Percentiles rank a stretch among this genome's conserved stretches.
Conservation (phyloP, 2,113 vertebrate species). For the Enhydra lutris region DNA sequence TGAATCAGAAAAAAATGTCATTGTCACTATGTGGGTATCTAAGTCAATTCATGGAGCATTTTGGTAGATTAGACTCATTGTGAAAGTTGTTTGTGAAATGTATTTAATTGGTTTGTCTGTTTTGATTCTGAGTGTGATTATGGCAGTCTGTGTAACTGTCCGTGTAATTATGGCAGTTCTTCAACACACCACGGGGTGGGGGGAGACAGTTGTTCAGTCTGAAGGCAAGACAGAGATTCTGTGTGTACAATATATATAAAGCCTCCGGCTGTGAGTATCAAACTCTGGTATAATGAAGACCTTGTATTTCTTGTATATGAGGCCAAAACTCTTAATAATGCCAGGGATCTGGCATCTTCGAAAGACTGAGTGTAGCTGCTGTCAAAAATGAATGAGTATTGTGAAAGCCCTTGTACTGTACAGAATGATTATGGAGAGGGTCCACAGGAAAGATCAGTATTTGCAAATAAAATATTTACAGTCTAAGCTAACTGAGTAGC, state of each 20-base stretch:
- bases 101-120: constrained; percentile 62
- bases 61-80: constrained; percentile 29
- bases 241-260: constrained; percentile 70
- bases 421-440: constrained; percentile 36
- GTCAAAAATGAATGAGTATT: constrained; percentile 77
- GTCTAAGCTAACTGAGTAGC: not conserved
- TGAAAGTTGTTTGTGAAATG: constrained; percentile 60
- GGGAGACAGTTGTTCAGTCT: constrained; percentile 63
- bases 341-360: constrained; percentile 62
- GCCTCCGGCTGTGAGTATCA: constrained; percentile 69
- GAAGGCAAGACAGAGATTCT: constrained; percentile 70
- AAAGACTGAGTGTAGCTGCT: constrained; percentile 65
- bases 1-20: constrained; percentile 14
- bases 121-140: constrained; percentile 58
- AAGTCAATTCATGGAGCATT: constrained; percentile 27
- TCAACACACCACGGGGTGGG: not conserved
- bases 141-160: constrained; percentile 36
- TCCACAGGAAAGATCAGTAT: constrained; percentile 50
- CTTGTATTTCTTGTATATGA: constrained; percentile 71
- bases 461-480: constrained; percentile 64
- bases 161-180: constrained; percentile 72
- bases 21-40: not conserved
- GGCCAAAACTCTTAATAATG: constrained; percentile 66
- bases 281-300: constrained; percentile 76
- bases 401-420: constrained; percentile 65